Evolutionary conservation across 2,888 invertebrate species (phyloP).

Genomic region (Drosophila infuscata): DNA sequence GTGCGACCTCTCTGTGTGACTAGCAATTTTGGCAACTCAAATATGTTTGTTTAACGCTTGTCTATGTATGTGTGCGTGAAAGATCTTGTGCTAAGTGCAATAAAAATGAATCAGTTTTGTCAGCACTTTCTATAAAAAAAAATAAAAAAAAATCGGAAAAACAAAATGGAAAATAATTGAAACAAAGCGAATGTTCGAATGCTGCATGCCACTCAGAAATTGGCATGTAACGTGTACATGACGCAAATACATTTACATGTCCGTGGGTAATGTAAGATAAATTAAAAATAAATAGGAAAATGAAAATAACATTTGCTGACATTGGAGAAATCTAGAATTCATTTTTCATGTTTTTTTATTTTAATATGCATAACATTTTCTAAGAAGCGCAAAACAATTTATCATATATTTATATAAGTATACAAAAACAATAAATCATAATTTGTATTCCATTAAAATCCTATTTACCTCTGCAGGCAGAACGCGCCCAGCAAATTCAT

Average conservation of each 20-base stretch:
- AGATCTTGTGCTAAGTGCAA: slow-evolving; percentile 31
- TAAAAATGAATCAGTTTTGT: slow-evolving; percentile 50
- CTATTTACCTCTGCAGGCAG: slow-evolving; percentile 4
- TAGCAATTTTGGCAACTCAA: slow-evolving; percentile 61
- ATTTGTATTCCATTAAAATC: slow-evolving; percentile 13
- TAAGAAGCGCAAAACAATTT: neutral
- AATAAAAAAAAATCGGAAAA: slow-evolving; percentile 1
- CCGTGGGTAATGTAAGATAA: neutral
- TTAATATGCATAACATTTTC: neutral
- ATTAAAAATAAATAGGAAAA: slow-evolving; percentile 14
- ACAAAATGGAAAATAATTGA: slow-evolving; percentile 57
- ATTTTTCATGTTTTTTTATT: neutral
- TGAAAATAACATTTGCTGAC: slow-evolving; percentile 3
- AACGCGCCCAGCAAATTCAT: slow-evolving; percentile 27
- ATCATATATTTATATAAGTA: neutral
- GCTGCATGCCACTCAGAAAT: slow-evolving; percentile 37
- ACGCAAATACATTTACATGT: neutral
- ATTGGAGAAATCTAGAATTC: neutral
- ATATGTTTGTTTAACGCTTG: slow-evolving; percentile 42
- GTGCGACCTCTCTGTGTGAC: slow-evolving; percentile 13
- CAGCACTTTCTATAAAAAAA: slow-evolving; percentile 8
- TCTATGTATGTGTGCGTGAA: slow-evolving; percentile 10
- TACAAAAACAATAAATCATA: slow-evolving; percentile 6
- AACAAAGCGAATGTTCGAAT: slow-evolving; percentile 25
- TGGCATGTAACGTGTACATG: slow-evolving; percentile 21